These are phyloP conservation scores for Drosophila orena DNA, from an alignment of 1,140 invertebrate genomes.

Conservation along the genomic window DNA sequence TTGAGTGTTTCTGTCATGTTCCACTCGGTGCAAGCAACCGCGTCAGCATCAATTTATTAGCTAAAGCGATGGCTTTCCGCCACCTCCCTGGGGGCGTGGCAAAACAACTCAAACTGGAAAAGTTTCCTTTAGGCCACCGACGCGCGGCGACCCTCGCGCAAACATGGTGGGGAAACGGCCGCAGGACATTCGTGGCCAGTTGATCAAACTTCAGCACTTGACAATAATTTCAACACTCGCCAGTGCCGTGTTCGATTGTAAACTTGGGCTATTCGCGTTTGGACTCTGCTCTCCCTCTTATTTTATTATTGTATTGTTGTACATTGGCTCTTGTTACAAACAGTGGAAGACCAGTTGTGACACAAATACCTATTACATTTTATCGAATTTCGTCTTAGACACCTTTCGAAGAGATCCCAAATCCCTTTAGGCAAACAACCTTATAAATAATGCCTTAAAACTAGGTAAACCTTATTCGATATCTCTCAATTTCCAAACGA, in stretches of 20 bases:
- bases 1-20: constrained; percentile 18
- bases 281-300: constrained; percentile 24
- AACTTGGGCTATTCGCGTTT: constrained; percentile 47
- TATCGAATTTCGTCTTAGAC: too few species aligned
- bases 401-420: too few species aligned
- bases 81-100: constrained; percentile 42
- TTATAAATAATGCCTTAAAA: background rate
- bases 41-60: constrained; percentile 49
- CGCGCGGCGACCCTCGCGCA: constrained; percentile 35
- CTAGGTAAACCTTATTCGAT: background rate
- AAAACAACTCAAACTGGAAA: constrained; percentile 61
- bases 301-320: constrained; percentile 23
- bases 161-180: constrained; percentile 48
- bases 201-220: constrained; percentile 77
- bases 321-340: too few species aligned
- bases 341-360: too few species aligned
- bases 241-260: constrained; percentile 75
- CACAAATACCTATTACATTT: background rate
- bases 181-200: constrained; percentile 50
- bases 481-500: background rate
- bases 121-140: constrained; percentile 18
- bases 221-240: constrained; percentile 80
- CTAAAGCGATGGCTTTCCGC: constrained; percentile 44
- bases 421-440: too few species aligned
- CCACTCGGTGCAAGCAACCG: background rate